A percentile compares a stretch with the other conserved stretches of the same genome.
These are phyloP conservation scores for Stomatorhinus walkeri DNA, from an alignment of 2,797 vertebrate species.

Conservation along the genomic window DNA sequence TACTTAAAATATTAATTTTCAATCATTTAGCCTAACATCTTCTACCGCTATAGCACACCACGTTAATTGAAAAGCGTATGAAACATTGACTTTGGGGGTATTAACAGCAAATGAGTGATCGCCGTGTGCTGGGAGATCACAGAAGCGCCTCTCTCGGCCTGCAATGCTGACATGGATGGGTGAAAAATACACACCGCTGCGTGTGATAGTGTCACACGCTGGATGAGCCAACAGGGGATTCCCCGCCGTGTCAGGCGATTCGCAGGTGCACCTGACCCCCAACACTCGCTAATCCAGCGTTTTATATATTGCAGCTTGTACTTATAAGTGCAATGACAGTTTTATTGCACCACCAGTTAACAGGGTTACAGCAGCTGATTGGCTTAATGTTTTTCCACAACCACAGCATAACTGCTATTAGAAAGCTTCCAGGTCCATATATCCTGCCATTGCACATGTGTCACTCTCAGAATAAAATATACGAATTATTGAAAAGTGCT, in stretches of 20 bases:
- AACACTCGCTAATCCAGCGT: not conserved
- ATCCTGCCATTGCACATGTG: not conserved
- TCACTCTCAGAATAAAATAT: not conserved
- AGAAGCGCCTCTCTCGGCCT: not conserved
- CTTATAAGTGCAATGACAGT: not conserved
- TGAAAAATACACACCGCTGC: not conserved
- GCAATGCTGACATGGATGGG: not conserved
- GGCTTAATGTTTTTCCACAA: not conserved
- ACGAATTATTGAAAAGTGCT: not conserved
- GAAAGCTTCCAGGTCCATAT: not conserved
- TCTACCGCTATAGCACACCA: not conserved
- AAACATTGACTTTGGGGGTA: not conserved
- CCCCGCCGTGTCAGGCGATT: not conserved
- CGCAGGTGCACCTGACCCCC: not conserved
- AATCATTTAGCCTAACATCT: not conserved
- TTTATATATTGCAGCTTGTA: not conserved
- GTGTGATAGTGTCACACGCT: not conserved
- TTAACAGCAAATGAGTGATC: not conserved
- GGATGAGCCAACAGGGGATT: not conserved
- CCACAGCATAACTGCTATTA: not conserved
- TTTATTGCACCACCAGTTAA: not conserved
- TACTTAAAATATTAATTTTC: not conserved
- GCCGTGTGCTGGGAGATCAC: not conserved
- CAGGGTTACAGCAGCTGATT: not conserved
- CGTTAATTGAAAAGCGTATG: slow-evolving; percentile 1